phyloP scores from a whole-genome alignment of 2,888 invertebrate species.

The Rutpela maculata region DNA sequence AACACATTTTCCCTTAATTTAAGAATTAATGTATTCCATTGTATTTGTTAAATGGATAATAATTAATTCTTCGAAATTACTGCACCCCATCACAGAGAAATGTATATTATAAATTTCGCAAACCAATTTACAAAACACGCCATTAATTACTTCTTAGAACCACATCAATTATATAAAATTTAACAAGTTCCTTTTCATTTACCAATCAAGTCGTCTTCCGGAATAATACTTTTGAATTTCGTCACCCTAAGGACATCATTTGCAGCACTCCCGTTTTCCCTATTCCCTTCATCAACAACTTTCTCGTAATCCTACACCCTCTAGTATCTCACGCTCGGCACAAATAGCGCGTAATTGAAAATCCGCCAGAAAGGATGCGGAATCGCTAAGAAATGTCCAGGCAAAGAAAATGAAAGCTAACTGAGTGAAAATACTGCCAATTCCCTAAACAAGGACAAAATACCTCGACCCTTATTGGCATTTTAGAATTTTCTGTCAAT shows the following conservation, averaged over 20 bases:
- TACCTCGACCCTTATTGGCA: conserved; percentile 41
- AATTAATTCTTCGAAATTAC: conserved; percentile 4
- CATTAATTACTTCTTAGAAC: conserved; percentile 33
- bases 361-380: conserved; percentile 42
- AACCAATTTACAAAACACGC: conserved; percentile 23
- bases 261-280: conserved; percentile 33
- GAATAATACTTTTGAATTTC: conserved; percentile 40
- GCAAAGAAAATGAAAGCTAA: conserved; percentile 47
- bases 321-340: conserved; percentile 52
- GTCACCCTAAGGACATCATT: conserved; percentile 44
- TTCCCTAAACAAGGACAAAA: conserved; percentile 46
- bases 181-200: conserved; percentile 39
- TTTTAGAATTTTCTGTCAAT: conserved; percentile 34
- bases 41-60: not conserved
- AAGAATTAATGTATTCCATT: not conserved
- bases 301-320: conserved; percentile 51
- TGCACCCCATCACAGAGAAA: not conserved
- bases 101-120: not conserved
- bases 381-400: conserved; percentile 38
- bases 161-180: conserved; percentile 38
- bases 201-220: conserved; percentile 35
- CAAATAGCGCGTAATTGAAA: conserved; percentile 57
- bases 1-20: not conserved
- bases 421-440: conserved; percentile 47
- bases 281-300: conserved; percentile 47